These are phyloP conservation scores for Trematocara unimaculatum DNA, from an alignment of 2,113 vertebrate species.

Conservation along the genomic window DNA sequence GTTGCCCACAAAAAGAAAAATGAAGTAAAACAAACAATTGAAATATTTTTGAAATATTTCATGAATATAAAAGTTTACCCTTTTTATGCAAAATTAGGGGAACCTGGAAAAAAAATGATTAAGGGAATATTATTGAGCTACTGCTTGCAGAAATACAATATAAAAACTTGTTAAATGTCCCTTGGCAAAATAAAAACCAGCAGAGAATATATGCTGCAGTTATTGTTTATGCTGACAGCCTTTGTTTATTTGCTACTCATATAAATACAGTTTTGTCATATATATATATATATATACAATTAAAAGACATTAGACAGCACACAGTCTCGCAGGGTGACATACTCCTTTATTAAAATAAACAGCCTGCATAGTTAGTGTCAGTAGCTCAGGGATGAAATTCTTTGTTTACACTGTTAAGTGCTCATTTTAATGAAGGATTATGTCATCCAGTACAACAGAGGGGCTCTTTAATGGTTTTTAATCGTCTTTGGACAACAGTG, in stretches of 20 bases:
- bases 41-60: not conserved
- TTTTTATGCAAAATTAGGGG: not conserved
- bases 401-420: not conserved
- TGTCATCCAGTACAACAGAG: not conserved
- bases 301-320: not conserved
- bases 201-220: not conserved
- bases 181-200: not conserved
- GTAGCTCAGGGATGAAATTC: not conserved
- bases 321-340: not conserved
- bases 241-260: not conserved
- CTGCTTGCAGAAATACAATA: not conserved
- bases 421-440: constrained; percentile 1
- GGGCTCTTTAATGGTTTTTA: not conserved
- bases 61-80: not conserved
- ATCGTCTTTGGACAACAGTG: not conserved
- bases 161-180: not conserved
- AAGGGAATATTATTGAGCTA: not conserved
- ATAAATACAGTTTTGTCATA: not conserved
- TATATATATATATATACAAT: accelerated
- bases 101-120: not conserved
- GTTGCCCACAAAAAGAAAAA: not conserved
- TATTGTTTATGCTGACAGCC: not conserved
- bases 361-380: not conserved
- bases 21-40: not conserved
- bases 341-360: not conserved